Conservation (phyloP, 2,113 vertebrate species). For the Toxostoma redivivum region DNA sequence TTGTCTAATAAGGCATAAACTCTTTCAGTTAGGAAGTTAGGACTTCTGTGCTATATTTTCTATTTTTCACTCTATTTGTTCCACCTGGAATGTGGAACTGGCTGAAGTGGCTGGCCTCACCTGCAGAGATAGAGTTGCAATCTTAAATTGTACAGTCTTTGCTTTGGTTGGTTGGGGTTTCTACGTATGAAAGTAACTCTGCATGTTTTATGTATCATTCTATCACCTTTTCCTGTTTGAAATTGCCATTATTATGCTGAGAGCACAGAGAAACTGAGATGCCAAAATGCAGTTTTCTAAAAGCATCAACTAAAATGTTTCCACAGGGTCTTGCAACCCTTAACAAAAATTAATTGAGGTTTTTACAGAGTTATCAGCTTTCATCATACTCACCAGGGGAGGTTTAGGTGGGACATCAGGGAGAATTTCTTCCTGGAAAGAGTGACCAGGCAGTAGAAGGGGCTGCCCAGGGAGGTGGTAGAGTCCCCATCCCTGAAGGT, state of each 20-base stretch:
- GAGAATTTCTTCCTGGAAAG: not conserved
- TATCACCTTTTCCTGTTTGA: not conserved
- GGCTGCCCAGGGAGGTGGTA: not conserved
- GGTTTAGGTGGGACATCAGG: not conserved
- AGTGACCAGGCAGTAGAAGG: accelerated
- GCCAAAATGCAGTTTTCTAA: not conserved
- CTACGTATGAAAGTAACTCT: not conserved
- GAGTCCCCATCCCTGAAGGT: not conserved
- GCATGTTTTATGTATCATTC: not conserved
- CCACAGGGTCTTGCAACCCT: not conserved
- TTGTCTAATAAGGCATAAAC: not conserved
- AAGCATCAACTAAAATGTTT: not conserved
- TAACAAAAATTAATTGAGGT: not conserved
- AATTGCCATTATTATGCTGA: not conserved
- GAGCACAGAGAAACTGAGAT: not conserved
- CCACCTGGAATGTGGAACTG: not conserved
- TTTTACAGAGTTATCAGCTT: not conserved
- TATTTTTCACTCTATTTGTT: not conserved
- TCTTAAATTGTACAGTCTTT: not conserved
- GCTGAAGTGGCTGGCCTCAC: not conserved
- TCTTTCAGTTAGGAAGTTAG: not conserved
- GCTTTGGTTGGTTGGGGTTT: not conserved
- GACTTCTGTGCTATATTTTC: not conserved
- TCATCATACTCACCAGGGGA: not conserved
- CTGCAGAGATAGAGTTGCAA: not conserved